Evolutionary conservation across 2,113 vertebrate species (phyloP).

Genomic region (Macquaria ambigua): DNA sequence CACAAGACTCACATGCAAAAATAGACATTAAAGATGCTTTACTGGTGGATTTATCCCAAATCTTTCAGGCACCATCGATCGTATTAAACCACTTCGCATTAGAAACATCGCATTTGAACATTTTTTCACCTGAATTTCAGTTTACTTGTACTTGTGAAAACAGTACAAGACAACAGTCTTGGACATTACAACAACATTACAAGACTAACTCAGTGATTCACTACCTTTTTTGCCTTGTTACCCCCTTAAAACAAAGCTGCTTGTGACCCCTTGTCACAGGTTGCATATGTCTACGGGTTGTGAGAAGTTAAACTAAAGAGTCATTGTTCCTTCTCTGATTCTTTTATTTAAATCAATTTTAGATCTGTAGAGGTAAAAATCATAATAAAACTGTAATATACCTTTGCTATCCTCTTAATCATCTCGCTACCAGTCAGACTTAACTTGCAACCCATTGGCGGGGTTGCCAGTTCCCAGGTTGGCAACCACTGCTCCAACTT

Average conservation of each 20-base stretch:
- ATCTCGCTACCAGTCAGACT: not conserved
- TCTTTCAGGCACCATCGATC: not conserved
- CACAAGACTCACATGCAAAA: not conserved
- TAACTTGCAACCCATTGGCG: not conserved
- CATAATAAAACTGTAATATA: too few species aligned
- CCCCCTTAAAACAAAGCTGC: not conserved
- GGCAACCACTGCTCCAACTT: not conserved
- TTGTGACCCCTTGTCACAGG: not conserved
- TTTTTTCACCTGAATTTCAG: not conserved
- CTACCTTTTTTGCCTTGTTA: not conserved
- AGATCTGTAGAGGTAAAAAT: not conserved
- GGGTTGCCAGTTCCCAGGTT: not conserved
- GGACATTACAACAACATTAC: not conserved
- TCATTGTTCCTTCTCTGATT: not conserved
- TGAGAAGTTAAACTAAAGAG: not conserved
- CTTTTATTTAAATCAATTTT: not conserved
- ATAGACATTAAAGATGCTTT: not conserved
- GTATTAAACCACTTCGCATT: not conserved
- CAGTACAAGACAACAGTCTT: too few species aligned
- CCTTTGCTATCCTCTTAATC: not conserved
- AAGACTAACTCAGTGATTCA: not conserved
- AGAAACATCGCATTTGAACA: not conserved
- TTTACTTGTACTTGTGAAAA: not conserved
- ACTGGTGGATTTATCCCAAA: not conserved
- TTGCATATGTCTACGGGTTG: not conserved